A percentile compares a stretch with the other conserved stretches of the same genome.
Evolutionary conservation across 2,113 vertebrate genomes (phyloP).

Genomic region (Xiphophorus couchianus): DNA sequence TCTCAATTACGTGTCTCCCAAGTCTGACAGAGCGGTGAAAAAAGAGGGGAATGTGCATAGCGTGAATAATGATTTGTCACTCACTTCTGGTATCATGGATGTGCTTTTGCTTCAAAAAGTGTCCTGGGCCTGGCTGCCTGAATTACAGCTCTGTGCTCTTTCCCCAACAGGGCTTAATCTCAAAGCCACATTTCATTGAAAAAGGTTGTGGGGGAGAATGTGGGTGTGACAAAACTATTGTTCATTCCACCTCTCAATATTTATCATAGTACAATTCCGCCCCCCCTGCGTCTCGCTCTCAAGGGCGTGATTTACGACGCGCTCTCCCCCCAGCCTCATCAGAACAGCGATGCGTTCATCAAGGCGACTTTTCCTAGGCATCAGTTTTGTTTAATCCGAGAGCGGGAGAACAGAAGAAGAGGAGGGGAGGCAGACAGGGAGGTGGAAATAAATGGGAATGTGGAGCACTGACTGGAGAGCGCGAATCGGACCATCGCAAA

Average conservation of each 20-base stretch:
- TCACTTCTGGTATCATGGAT: constrained; percentile 24
- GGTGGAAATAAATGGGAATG: constrained; percentile 37
- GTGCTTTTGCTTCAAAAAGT: constrained; percentile 43
- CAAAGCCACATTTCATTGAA: constrained; percentile 69
- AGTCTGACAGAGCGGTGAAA: constrained; percentile 35
- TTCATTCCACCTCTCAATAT: constrained; percentile 75
- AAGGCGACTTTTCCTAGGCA: constrained; percentile 55
- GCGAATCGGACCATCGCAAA: constrained; percentile 5
- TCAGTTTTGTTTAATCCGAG: constrained; percentile 69
- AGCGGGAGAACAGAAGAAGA: constrained; percentile 17
- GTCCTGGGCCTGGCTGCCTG: constrained; percentile 35
- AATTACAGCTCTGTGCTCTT: constrained; percentile 57
- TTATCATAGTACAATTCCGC: constrained; percentile 73
- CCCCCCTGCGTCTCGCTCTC: constrained; percentile 39
- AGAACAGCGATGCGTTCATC: constrained; percentile 65
- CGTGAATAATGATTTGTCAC: constrained; percentile 58
- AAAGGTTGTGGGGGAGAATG: constrained; percentile 19
- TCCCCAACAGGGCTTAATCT: constrained; percentile 54
- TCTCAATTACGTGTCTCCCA: constrained; percentile 67
- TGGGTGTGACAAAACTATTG: constrained; percentile 72
- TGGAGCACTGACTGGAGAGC: constrained; percentile 8
- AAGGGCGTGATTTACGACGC: constrained; percentile 66
- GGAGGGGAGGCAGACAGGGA: constrained; percentile 23
- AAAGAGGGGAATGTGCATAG: constrained; percentile 27
- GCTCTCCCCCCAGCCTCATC: constrained; percentile 56